Percentiles rank a stretch among this genome's conserved stretches.
Evolutionary conservation across 2,797 vertebrate genomes (phyloP).

Genomic region (Distichodus sexfasciatus): DNA sequence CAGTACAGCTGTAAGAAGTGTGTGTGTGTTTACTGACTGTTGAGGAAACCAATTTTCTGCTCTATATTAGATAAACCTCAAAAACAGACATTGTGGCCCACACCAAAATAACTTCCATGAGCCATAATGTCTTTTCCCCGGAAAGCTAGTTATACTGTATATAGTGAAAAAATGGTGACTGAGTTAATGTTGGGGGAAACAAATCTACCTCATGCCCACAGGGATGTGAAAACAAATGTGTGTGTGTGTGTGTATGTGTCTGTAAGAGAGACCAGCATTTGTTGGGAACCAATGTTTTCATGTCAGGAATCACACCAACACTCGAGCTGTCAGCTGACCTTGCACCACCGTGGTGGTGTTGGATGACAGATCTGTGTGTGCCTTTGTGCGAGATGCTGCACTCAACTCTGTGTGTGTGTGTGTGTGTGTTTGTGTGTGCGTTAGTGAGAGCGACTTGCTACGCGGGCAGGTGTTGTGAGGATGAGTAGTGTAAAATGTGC

Average conservation of each 20-base stretch:
- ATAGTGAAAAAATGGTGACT: no score
- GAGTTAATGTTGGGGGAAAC: no score
- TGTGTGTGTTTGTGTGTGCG: neutral
- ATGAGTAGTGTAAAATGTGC: conserved; percentile 14
- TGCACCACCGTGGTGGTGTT: neutral
- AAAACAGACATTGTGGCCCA: no score
- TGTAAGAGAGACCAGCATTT: conserved; percentile 42
- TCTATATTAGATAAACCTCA: no score
- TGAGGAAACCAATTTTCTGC: no score
- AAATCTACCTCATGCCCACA: no score
- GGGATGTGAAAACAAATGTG: no score
- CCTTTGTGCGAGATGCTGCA: neutral
- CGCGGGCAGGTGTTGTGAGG: neutral
- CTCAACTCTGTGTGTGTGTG: neutral
- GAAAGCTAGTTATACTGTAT: no score
- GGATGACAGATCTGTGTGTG: neutral
- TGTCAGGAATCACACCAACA: neutral
- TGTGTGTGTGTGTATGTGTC: conserved; percentile 42
- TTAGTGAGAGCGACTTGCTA: neutral
- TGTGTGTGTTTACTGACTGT: no score
- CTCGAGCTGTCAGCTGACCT: neutral
- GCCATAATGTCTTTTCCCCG: no score
- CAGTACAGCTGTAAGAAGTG: conserved; percentile 32
- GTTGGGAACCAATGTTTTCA: neutral
- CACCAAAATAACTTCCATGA: no score